Evolutionary conservation across 2,888 invertebrate species (phyloP).

Genomic region (Drosophila mulleri): DNA sequence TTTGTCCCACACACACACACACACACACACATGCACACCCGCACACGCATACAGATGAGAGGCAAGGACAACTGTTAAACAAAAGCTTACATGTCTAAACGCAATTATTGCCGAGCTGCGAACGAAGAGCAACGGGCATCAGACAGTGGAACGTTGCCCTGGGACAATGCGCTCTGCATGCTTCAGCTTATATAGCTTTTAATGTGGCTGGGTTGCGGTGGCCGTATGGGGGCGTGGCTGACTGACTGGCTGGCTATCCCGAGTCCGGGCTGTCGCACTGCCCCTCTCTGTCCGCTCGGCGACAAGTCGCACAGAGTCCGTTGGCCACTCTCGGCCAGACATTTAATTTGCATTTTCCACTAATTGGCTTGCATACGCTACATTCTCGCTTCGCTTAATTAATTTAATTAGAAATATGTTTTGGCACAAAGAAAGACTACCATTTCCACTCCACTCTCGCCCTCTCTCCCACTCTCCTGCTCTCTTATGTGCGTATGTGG

Average conservation of each 20-base stretch:
- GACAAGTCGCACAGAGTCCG: conserved; percentile 24
- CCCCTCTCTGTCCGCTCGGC: conserved; percentile 21
- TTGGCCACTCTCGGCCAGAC: conserved; percentile 63
- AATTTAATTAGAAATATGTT: conserved; percentile 78
- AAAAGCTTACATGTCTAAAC: conserved; percentile 76
- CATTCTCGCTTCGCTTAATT: conserved; percentile 73
- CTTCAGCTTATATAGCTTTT: conserved; percentile 11
- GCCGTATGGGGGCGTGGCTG: neutral
- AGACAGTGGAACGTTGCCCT: conserved; percentile 25
- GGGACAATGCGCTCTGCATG: conserved; percentile 17
- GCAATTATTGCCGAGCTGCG: conserved; percentile 65
- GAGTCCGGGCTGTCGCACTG: conserved; percentile 3
- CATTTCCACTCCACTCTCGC: conserved; percentile 15
- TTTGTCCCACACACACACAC: conserved; percentile 53
- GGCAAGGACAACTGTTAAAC: conserved; percentile 48
- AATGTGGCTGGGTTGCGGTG: conserved; percentile 32
- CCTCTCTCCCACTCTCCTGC: neutral
- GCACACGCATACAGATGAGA: conserved; percentile 21
- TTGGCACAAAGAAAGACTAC: conserved; percentile 52
- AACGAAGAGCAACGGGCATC: conserved; percentile 46
- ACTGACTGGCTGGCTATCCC: neutral
- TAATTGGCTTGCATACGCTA: conserved; percentile 75
- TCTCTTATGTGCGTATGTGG: neutral
- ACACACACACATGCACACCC: conserved; percentile 20
- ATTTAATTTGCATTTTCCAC: conserved; percentile 80